Conservation (phyloP, 2,888 invertebrate species). For the Terebella lapidaria region DNA sequence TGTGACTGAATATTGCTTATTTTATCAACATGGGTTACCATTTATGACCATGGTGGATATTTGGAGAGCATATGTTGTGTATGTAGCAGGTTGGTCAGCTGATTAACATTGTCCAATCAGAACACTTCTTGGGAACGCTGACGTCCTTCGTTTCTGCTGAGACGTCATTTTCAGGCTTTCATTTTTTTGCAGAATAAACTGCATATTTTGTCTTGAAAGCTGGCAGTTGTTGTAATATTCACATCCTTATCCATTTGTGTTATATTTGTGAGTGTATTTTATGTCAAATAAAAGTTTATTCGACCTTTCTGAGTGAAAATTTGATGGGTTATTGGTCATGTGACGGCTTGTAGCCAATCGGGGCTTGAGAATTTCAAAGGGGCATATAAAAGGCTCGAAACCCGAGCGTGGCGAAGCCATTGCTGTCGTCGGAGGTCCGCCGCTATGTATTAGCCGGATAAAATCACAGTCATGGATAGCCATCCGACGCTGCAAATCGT, state of each 20-base stretch:
- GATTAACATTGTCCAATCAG: conserved; percentile 17
- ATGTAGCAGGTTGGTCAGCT: conserved; percentile 16
- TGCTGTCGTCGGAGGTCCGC: conserved; percentile 38
- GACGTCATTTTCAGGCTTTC: not conserved
- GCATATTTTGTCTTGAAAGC: no score
- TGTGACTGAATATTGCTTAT: no score
- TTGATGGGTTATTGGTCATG: conserved; percentile 31
- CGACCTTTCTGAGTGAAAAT: not conserved
- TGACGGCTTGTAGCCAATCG: conserved; percentile 46
- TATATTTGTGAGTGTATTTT: no score
- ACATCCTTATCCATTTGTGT: no score
- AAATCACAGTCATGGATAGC: conserved; percentile 56
- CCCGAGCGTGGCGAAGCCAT: conserved; percentile 30
- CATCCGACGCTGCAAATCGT: conserved; percentile 56
- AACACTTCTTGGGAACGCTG: conserved; percentile 15
- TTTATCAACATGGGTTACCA: not conserved
- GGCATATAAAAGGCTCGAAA: conserved; percentile 33
- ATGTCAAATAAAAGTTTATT: not conserved
- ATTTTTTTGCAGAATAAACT: not conserved
- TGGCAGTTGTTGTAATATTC: no score
- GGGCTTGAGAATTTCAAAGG: conserved; percentile 34
- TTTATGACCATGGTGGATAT: not conserved
- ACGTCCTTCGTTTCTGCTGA: conserved; percentile 6
- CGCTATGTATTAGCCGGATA: conserved; percentile 38
- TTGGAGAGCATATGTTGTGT: not conserved